Base-by-base conservation (phyloP, 1,140 invertebrate species). In the Cotesia typhae region DNA sequence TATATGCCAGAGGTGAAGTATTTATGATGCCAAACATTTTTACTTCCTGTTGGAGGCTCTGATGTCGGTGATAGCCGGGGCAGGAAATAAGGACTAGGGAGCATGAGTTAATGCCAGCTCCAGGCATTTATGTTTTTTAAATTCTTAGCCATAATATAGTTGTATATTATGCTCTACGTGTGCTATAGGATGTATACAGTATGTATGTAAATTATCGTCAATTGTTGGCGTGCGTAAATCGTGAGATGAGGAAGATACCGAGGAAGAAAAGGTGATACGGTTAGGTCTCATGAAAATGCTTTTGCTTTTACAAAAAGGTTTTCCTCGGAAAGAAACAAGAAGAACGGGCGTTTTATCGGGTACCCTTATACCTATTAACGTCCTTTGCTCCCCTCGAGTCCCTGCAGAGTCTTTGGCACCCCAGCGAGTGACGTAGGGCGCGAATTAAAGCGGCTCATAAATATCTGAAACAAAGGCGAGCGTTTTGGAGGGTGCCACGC, bases 361-460 rank as follows among this genome's bases (percentile, higher is more conserved):
- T 76, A 80, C 82, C 82, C 84, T 85, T 85, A 84, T 83, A 80
- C 79, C 82, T 78, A 83, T 84, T 83, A 83, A 82, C 76, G 74
- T 72, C 51, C 57, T 65, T 69, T 55, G 71, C 67, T 64, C 52
- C 72, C 59, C 17, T 61, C 65, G 9, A 71, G 52, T 71, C 67
- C 55, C 71, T 68, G 66, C 73, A 60, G 63, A 53, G 63, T 75
- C 68, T 74, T 77, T 67, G 72, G 74, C 66, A 76, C 71, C 74
- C 74, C 59, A 75, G 66, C 51, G 82, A 79, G 79, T 82, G 82
- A 85, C 83, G 81, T 75, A 77, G 81, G 72, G 84, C 82, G 83
- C 84, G 84, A 87, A 87, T 87, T 87, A 86, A 86, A 86, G 85
- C 84, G 85, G 81, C 85, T 86, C 85, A 87, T 86, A 87, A 87